Evolutionary conservation across 2,888 invertebrate genomes (phyloP).

Genomic region (Plutella xylostella): DNA sequence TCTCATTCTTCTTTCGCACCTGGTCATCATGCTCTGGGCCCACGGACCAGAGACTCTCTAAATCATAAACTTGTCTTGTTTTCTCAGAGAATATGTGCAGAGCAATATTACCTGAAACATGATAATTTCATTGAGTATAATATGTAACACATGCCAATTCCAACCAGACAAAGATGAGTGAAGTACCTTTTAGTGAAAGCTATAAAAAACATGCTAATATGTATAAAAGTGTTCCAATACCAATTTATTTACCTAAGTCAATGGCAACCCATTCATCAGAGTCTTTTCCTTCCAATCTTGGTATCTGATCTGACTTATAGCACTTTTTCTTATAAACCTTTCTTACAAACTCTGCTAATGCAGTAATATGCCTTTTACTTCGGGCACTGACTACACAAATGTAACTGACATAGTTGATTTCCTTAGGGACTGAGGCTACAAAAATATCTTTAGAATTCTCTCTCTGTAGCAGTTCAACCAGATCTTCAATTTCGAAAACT

Average conservation of each 20-base stretch:
- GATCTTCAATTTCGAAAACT: slow-evolving; percentile 89
- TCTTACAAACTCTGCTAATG: slow-evolving; percentile 79
- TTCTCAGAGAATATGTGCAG: slow-evolving; percentile 86
- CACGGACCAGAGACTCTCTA: slow-evolving; percentile 92
- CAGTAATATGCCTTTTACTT: slow-evolving; percentile 79
- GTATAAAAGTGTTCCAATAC: no score
- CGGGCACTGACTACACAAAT: slow-evolving; percentile 84
- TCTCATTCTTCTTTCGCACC: slow-evolving; percentile 71
- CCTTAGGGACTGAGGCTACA: slow-evolving; percentile 80
- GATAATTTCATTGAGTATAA: slow-evolving; percentile 5
- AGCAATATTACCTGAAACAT: slow-evolving; percentile 86
- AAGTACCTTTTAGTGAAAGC: no score
- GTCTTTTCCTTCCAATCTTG: slow-evolving; percentile 81
- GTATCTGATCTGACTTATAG: slow-evolving; percentile 71
- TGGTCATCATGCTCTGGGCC: slow-evolving; percentile 84
- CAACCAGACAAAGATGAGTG: no score
- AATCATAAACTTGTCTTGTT: slow-evolving; percentile 80
- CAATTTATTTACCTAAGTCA: slow-evolving; percentile 79
- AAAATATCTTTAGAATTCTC: slow-evolving; percentile 87
- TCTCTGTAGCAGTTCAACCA: slow-evolving; percentile 79
- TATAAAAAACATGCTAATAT: no score
- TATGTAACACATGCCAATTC: neutral
- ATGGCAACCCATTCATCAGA: slow-evolving; percentile 89
- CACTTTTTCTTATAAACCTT: slow-evolving; percentile 82
- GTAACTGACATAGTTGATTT: slow-evolving; percentile 85